Evolutionary conservation across 2,113 vertebrate species (phyloP), one percentile per base, ranked within the genome.

Genomic region (Ptychochromis oligacanthus): DNA sequence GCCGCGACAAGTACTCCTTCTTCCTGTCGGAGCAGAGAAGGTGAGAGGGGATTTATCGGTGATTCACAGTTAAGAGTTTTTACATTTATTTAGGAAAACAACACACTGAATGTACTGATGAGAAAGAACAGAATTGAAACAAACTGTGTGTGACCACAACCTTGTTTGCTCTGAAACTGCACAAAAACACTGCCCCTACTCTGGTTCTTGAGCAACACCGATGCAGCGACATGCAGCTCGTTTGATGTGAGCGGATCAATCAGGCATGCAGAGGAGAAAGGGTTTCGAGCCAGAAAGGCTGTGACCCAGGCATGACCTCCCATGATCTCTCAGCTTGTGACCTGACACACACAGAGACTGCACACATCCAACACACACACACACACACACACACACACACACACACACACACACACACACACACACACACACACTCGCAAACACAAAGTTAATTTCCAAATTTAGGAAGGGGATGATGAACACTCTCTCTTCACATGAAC

Each of bases 1-100:
- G 97, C 72, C 97, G 96, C 0, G 96, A 97, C 98, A 99, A 99
- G 86, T 99, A 97, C 82, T 99, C 98, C 94, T 99, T 99, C 96
- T 99, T 99, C 95, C 98, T 99, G 96, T 81, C 52, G 6, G n/a
- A 61, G 49, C 38, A 62, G 38, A 83, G 8, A 40, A 24, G 24
- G 60, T 3, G 20, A 52, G 31, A 61, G 22, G 17, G 17, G 31
- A 40, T 31, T 52, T 12, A 17, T 72, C 65, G 52, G 43, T 4
- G 6, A 52, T 52, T 70, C 43, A 36, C 36, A 36, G 36, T 36
- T 36, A 31, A 31, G 28, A 31, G 28, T 2, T 31, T 31, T 31
- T 31, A 31, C 28, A 18, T 52, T 52, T 4, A 31, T 70, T 70
- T 20, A 26, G 28, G 43, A 52, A 52, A 72, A 52, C 12, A 52